Percentiles rank a stretch among this genome's conserved stretches.
Conservation (phyloP, 1,140 invertebrate species). For the Anagrus nilaparvatae region DNA sequence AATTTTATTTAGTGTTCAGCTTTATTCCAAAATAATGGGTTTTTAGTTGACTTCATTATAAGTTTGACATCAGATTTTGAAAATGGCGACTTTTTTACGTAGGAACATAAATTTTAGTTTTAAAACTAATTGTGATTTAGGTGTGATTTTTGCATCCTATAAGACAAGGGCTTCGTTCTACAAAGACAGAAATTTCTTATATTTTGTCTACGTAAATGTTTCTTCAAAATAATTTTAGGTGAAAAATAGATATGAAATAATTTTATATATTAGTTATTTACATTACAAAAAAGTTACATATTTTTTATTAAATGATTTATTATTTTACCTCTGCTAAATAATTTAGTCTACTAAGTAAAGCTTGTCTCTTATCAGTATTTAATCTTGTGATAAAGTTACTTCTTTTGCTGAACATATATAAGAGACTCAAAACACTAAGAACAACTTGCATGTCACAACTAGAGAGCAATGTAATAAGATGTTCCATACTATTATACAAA, state of each 20-base stretch:
- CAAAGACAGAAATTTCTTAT: background rate
- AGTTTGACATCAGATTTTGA: no score
- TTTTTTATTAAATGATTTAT: no score
- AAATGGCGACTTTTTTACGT: no score
- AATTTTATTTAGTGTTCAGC: no score
- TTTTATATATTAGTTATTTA: background rate
- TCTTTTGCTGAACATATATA: slow-evolving; percentile 89
- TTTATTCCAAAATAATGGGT: no score
- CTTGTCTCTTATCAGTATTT: slow-evolving; percentile 62
- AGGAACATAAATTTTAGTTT: no score
- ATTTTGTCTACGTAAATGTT: background rate
- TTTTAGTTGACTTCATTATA: no score
- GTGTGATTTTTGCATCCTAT: no score
- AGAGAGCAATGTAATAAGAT: slow-evolving; percentile 69
- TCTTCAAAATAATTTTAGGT: background rate
- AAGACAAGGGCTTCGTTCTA: no score
- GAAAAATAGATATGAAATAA: background rate
- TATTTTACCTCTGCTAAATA: slow-evolving; percentile 74
- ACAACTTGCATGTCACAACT: slow-evolving; percentile 82
- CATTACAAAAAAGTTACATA: slow-evolving; percentile 15
- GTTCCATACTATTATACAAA: slow-evolving; percentile 86
- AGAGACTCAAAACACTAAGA: slow-evolving; percentile 74
- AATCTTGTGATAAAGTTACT: slow-evolving; percentile 82
- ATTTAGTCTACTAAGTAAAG: slow-evolving; percentile 63
- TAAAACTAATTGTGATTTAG: no score